Base-by-base conservation (phyloP, 1,140 invertebrate genomes). In the Pectinophora gossypiella region DNA sequence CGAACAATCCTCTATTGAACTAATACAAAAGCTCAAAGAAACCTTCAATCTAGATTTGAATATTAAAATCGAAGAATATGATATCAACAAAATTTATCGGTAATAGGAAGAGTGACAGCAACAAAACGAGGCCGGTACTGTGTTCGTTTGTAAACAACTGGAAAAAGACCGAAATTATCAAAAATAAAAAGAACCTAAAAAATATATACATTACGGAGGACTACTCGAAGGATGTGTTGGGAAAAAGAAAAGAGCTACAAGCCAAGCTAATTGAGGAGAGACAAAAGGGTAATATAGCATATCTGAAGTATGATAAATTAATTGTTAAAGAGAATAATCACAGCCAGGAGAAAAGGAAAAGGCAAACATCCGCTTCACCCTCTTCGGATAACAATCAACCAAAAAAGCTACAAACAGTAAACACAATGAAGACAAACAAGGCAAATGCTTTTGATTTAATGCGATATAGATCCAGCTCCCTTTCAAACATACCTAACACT, bases 121-220 rank as follows among this genome's bases (percentile, higher is more conserved):
- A 51, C 13, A 66, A 64, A 54, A 61, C 44, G 18, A 59, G 61
- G 0, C 64, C 64, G 19, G 27, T 67, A 6, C 48, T 64, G 32
- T 23, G 58, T 1, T 51, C 64, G 0, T 5, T 72, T 1, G 64
- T 62, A 32, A 57, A 61, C 3, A 9, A 2, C 23, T 72, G 68
- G 61, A 72, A 72, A 55, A 71, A 71, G 63, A 58, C 61, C 45
- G 9, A 59, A 4, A 56, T 62, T 21, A 18, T 59, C 6, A 50
- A 43, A 48, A 68, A 68, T 27, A 68, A 55, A 16, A 20, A 15
- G 0, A 54, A 55, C 9, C 52, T 68, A 35, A 0, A 4, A 54
- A 23, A 42, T 20, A 20, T 62, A 7, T 48, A 66, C 19, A 21
- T 66, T 0, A 64, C 61, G 51, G 60, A 66, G 36, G 60, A 66